Evolutionary conservation across 2,113 vertebrate genomes (phyloP).

Genomic region (Menura novaehollandiae): DNA sequence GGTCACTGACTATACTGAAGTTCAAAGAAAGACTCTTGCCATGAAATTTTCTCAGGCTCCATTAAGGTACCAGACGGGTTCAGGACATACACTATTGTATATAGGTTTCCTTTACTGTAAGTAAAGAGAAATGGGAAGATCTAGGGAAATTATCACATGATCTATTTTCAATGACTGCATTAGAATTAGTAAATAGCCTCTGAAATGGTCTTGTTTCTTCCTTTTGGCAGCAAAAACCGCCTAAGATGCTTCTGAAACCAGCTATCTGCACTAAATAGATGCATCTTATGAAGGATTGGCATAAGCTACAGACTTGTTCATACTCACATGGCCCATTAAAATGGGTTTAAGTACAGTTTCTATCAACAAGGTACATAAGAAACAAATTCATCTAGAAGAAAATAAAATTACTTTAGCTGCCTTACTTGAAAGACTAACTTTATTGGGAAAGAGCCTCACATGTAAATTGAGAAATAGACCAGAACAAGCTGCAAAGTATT

Average conservation of each 20-base stretch:
- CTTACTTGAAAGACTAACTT: background rate
- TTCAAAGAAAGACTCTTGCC: background rate
- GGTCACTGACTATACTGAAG: background rate
- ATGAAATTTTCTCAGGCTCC: background rate
- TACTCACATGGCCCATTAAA: background rate
- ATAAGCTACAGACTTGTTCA: background rate
- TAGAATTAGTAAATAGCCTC: background rate
- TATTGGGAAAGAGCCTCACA: background rate
- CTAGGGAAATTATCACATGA: background rate
- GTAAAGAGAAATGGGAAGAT: background rate
- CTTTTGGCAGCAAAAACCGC: background rate
- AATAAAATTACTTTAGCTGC: background rate
- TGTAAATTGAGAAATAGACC: background rate
- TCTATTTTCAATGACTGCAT: background rate
- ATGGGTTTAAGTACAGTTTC: background rate
- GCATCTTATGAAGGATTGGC: background rate
- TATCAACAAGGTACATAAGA: background rate
- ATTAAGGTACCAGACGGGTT: background rate
- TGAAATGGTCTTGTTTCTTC: background rate
- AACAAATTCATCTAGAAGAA: background rate
- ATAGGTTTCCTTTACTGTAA: background rate
- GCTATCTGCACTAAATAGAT: background rate
- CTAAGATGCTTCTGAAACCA: background rate
- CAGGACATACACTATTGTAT: background rate
- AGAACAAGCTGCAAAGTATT: background rate